phyloP scores from a whole-genome alignment of 2,888 invertebrate species.

The Philhelius pedissequus region DNA sequence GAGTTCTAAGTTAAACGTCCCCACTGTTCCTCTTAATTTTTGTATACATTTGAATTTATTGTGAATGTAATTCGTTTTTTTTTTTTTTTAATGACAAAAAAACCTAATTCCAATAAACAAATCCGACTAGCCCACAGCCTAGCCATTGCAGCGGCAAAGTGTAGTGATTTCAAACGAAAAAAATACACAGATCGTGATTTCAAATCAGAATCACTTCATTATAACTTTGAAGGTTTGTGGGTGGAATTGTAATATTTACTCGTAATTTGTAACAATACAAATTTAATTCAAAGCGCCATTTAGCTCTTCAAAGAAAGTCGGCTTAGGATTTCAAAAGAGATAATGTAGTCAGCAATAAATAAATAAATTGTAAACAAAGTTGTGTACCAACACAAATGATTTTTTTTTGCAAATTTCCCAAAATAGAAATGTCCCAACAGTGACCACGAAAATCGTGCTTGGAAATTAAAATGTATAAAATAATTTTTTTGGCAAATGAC shows the following conservation, averaged over 20 bases:
- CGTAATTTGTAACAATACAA: constrained; percentile 4
- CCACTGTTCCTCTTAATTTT: not conserved
- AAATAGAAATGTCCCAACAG: constrained; percentile 4
- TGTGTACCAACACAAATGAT: not conserved
- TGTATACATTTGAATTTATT: not conserved
- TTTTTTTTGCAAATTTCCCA: constrained; percentile 20
- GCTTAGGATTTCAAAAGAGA: not conserved
- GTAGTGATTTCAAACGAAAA: not conserved
- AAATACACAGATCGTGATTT: not conserved
- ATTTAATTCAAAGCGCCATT: constrained; percentile 45
- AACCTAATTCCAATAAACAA: not conserved
- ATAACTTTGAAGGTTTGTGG: constrained; percentile 4
- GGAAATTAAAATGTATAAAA: constrained; percentile 7
- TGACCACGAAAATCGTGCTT: constrained; percentile 25
- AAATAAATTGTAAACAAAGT: not conserved
- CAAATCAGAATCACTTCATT: constrained; percentile 9
- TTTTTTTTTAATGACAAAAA: not conserved
- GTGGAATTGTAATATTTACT: not conserved
- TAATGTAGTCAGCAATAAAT: not conserved
- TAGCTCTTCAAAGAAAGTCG: constrained; percentile 14
- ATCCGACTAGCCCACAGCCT: not conserved
- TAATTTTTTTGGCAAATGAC: constrained; percentile 30
- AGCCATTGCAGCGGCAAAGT: not conserved
- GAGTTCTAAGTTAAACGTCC: not conserved
- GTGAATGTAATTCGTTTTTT: not conserved